Evolutionary conservation across 2,797 vertebrate genomes (phyloP), one percentile per base, ranked within the genome.

Genomic region (Sebastes itinus): DNA sequence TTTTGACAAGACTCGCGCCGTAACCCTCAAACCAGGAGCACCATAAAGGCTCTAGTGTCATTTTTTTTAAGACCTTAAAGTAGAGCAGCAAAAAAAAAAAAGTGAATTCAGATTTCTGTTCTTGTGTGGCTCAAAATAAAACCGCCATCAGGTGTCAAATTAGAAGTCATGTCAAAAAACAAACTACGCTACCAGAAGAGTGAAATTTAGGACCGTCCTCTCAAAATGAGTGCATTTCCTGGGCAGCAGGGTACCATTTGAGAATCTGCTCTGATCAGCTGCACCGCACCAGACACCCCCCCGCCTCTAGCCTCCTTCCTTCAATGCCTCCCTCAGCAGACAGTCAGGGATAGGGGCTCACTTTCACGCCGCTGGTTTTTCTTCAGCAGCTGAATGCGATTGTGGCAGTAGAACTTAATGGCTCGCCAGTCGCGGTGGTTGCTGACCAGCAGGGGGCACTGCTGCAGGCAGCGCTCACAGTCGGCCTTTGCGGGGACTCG

Each of bases 351-450:
- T 75, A 73, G 87, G 1, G 92, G 93, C 16, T 94, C 91, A 20
- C 66, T 88, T 55, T 95, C 94, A 1, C 95, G 93, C 65, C 93
- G 93, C 92, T 95, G 94, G 75, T 94, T 96, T 75, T 96, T 96
- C 90, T 96, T 96, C 74, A 96, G 89, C 87, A 96, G 92, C 90
- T 96, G 96, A 61, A 96, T 96, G 82, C 96, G 96, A 82, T 96
- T 96, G 94, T 96, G 96, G 88, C 96, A 96, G 89, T 96, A 96
- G 89, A 96, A 96, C 83, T 96, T 96, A 70, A 96, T 95, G 63
- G 96, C 96, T 38, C 96, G 90, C 96, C 96, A 96, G 93, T 96
- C 96, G 1, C 96, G 93, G 63, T 90, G 94, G 91, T 96, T 96
- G 88, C 88, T 95, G 86, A 96, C 95, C 90, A 96, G 89, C 80